Evolutionary conservation across 2,888 invertebrate genomes (phyloP), one percentile per base, ranked within the genome.

Genomic region (Drosophila mimetica): DNA sequence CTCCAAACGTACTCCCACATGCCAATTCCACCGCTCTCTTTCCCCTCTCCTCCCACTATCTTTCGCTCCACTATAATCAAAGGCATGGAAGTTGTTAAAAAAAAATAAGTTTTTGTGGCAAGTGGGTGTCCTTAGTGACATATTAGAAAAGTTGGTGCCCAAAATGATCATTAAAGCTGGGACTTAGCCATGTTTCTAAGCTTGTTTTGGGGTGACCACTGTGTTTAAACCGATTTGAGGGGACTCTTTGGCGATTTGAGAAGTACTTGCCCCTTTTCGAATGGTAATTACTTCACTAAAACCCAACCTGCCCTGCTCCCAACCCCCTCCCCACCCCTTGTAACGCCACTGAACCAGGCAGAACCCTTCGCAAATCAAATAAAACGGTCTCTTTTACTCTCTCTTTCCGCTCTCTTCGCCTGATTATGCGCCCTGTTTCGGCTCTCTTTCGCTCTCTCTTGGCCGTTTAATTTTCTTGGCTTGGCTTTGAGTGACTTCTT

Each of bases 1-100:
- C 79, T 79, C 69, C 55, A 76, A 39, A 59, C 59, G 16, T 83
- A 82, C 83, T 76, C 79, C 74, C 30, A 71, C 70, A 64, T 47
- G 28, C 67, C 36, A 51, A 18, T 34, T 55, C 36, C 36, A n/a
- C 28, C 25, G 16, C 55, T 5, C 55, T 28, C 25, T 46, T 9
- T 2, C 22, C 9, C 9, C 16, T 13, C 2, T 18, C 18, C n/a
- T 16, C n/a, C 16, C 2, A 25, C 25, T 22, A 4, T 25, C 16
- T 9, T 32, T 16, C 32, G 13, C 13, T 32, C 32, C 46, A 46
- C 30, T 54, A 46, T 47, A 42, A 32, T 28, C 28, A 16, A 13
- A 46, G 18, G 8, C 46, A 46, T 46, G 46, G 16, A 16, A 30
- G 46, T 30, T 13, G 30, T 30, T 22, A 1, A 20, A 13, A 41